Percentiles rank a stretch among this genome's conserved stretches.
These are phyloP conservation scores for Notarius quadriscutis DNA, from an alignment of 2,113 vertebrate species.

Conservation along the genomic window DNA sequence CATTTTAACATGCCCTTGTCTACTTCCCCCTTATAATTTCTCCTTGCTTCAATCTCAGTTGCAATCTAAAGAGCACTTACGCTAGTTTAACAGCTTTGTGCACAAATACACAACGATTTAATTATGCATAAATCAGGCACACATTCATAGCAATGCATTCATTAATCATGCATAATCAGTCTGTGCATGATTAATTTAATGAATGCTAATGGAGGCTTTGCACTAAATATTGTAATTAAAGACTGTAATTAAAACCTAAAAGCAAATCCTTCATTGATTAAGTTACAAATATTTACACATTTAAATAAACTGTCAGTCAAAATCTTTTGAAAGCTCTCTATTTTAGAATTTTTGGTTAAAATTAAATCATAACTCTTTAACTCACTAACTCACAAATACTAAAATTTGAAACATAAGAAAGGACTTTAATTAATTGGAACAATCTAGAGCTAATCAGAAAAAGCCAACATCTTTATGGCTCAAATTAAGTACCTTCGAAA, in stretches of 20 bases:
- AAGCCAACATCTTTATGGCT: neutral
- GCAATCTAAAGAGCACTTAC: neutral
- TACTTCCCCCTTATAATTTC: neutral
- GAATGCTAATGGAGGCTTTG: constrained; percentile 29
- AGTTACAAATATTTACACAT: neutral
- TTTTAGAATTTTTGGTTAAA: neutral
- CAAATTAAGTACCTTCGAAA: neutral
- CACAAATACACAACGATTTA: constrained; percentile 18
- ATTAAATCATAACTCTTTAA: neutral
- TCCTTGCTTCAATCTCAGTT: neutral
- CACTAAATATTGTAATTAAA: constrained; percentile 35
- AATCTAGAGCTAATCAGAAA: neutral
- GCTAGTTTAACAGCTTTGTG: neutral
- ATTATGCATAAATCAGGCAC: constrained; percentile 4
- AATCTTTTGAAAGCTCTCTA: neutral
- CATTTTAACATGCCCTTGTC: neutral
- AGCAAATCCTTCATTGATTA: neutral
- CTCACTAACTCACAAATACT: neutral
- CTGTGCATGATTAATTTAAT: constrained; percentile 38
- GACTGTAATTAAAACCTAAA: constrained; percentile 6
- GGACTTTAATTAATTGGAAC: neutral
- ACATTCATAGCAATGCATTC: neutral
- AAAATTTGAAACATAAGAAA: neutral
- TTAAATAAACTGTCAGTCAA: neutral
- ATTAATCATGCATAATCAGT: constrained; percentile 18